phyloP scores from a whole-genome alignment of 2,113 vertebrate genomes.

The Phaethornis superciliosus region DNA sequence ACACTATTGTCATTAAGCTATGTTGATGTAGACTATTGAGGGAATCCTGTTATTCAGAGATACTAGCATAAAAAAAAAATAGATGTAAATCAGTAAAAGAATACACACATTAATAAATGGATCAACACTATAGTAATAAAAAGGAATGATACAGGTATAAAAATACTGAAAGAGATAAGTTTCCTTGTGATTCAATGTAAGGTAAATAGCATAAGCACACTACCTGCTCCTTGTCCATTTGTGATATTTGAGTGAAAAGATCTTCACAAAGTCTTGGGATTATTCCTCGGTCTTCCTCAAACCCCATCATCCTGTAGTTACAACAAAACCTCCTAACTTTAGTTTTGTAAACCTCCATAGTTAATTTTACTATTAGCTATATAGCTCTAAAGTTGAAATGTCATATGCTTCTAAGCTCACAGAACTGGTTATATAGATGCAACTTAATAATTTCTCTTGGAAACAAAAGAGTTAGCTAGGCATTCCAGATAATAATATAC shows the following conservation, averaged over 20 bases:
- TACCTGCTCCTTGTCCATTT: slow-evolving; percentile 81
- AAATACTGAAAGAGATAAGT: not conserved
- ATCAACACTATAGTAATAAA: not conserved
- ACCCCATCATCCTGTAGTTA: slow-evolving; percentile 92
- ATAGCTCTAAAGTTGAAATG: not conserved
- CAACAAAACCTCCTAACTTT: not conserved
- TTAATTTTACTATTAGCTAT: not conserved
- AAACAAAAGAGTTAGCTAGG: not conserved
- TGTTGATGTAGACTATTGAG: not conserved
- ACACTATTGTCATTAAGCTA: not conserved
- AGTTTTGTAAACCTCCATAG: not conserved
- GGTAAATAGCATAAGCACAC: not conserved
- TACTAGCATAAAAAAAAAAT: not conserved
- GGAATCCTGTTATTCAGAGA: not conserved
- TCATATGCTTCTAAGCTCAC: not conserved
- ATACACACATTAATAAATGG: not conserved
- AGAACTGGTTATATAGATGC: not conserved
- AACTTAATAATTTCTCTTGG: no score
- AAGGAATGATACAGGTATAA: not conserved
- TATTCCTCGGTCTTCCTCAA: slow-evolving; percentile 88
- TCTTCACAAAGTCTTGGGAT: slow-evolving; percentile 93
- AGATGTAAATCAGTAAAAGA: not conserved
- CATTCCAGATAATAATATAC: not conserved
- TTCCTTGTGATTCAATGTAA: not conserved
- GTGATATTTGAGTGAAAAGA: slow-evolving; percentile 83